Evolutionary conservation across 2,888 invertebrate species (phyloP).

Genomic region (Lamellibrachia satsuma): DNA sequence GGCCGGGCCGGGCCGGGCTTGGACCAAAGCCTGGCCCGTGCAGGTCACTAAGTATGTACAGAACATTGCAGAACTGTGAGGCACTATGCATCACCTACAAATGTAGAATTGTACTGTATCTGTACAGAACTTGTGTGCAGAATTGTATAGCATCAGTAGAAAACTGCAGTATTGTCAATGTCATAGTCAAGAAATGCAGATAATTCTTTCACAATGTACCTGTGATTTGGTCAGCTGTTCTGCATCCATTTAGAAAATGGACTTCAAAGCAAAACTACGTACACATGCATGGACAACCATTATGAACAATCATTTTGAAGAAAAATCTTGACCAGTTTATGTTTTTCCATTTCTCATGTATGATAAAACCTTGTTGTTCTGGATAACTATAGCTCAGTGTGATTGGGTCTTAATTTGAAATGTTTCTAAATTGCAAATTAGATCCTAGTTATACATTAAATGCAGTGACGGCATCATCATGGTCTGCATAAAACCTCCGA

Average conservation of each 20-base stretch:
- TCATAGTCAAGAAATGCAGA: neutral
- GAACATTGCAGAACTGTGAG: no score
- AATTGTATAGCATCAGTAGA: neutral
- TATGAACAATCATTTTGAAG: neutral
- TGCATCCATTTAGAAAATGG: neutral
- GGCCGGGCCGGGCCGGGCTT: no score
- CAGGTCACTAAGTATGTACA: no score
- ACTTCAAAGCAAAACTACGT: neutral
- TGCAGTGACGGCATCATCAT: neutral
- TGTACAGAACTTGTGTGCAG: neutral
- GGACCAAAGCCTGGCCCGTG: no score
- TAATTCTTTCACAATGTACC: no score
- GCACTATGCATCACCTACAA: no score
- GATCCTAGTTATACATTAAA: neutral
- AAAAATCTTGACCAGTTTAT: neutral
- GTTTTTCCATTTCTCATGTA: neutral
- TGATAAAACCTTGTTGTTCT: neutral
- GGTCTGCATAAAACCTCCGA: neutral
- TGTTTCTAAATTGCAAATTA: neutral
- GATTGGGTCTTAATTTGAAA: neutral
- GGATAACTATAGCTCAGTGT: neutral
- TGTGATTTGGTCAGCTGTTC: neutral
- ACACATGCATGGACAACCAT: neutral
- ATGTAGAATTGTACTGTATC: neutral
- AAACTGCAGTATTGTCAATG: neutral